Conservation (phyloP, 1,140 invertebrate genomes). For the Drosophila kurseongensis region DNA sequence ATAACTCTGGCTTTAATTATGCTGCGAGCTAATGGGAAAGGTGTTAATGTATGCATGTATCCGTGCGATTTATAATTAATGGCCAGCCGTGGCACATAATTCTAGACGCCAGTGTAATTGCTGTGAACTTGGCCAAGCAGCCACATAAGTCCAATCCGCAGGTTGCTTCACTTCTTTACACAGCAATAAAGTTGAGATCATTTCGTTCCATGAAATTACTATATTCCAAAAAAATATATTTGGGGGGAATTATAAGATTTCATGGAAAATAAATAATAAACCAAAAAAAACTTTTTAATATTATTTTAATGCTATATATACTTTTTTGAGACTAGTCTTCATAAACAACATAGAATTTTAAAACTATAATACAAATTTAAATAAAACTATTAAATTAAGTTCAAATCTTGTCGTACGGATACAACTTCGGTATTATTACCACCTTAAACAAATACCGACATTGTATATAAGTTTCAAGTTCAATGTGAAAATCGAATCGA, state of each 20-base stretch:
- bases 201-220: not conserved
- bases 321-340: no score
- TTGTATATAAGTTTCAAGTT: no score
- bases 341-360: no score
- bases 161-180: constrained; percentile 13
- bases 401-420: no score
- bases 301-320: no score
- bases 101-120: constrained; percentile 72
- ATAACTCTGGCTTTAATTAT: constrained; percentile 78
- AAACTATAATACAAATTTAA: not conserved
- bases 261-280: no score
- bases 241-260: no score
- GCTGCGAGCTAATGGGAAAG: constrained; percentile 73
- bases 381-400: not conserved
- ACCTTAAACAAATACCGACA: no score
- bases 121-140: constrained; percentile 67
- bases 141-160: constrained; percentile 33
- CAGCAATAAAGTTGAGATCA: not conserved
- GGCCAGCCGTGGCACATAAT: constrained; percentile 49
- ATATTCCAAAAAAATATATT: no score
- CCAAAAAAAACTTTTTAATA: no score
- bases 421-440: no score
- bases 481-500: not conserved
- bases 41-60: constrained; percentile 68
- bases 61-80: constrained; percentile 62